Base-by-base conservation (phyloP, 2,888 invertebrate genomes). In the Nemurella pictetii region DNA sequence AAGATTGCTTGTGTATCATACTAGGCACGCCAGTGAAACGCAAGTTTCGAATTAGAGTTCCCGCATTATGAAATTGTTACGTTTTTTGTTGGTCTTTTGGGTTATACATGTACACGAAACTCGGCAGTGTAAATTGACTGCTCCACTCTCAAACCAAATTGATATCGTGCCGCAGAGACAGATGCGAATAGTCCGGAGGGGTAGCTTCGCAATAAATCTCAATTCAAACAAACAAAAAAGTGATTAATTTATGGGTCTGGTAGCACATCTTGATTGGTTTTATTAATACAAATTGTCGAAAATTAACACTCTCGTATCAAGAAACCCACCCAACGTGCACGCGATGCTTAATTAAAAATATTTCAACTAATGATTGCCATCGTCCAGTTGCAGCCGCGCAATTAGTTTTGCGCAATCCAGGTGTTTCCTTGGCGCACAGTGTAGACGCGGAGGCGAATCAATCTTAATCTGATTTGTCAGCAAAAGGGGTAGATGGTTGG, bases 381-480 rank as follows among this genome's bases (percentile, higher is more conserved):
- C 55, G 9, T 55, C 55, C 15, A 55, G 55, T 1, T 55, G 5
- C 55, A 55, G 55, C 20, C 55, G 20, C 5, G 20, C 5, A 55
- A 55, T 55, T 7, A 7, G 55, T 7, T 55, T 12, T 12, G 12
- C 3, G 55, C 20, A 3, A 20, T 3, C 20, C 55, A 55, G 55
- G 55, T 55, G 55, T 7, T 55, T 55, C 15, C 55, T 20, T 55
- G 55, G 55, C 55, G 12, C 55, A 55, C 15, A 55, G 55, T 55
- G 20, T 55, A 55, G 55, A 20, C 55, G 55, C 15, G 75, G 26
- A 75, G 20, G 20, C 7, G 75, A 75, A 75, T 75, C 75, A 26
- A 28, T 27, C 75, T 28, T 28, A 75, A 28, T 75, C 28, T 75
- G 75, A 75, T 75, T 75, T 75, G 75, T 75, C 75, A 27, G 75